phyloP scores from a whole-genome alignment of 1,140 invertebrate species.

The Elymnias hypermnestra region DNA sequence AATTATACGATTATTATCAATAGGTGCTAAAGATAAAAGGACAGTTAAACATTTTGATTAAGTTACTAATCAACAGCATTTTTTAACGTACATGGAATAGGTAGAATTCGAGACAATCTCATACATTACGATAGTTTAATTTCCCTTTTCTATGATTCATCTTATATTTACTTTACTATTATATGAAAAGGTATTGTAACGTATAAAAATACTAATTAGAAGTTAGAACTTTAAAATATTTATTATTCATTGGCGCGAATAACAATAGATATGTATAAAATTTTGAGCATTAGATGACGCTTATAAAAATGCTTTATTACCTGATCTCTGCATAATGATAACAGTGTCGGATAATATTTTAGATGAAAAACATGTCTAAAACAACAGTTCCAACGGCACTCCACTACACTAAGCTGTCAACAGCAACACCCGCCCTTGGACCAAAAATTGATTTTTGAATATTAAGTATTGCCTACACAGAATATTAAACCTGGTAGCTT shows the following conservation, averaged over 20 bases:
- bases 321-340: slow-evolving; percentile 74
- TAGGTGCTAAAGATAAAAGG: too few relatives aligned
- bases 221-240: slow-evolving; percentile 10
- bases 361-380: slow-evolving; percentile 64
- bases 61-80: too few relatives aligned
- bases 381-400: slow-evolving; percentile 48
- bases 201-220: slow-evolving; percentile 1
- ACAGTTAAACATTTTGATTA: too few relatives aligned
- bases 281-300: not conserved
- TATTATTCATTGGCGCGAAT: slow-evolving; percentile 47
- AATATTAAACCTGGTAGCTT: too few relatives aligned
- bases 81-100: too few relatives aligned
- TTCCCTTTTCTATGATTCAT: too few relatives aligned
- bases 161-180: not conserved
- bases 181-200: not conserved
- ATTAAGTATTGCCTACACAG: slow-evolving; percentile 35
- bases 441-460: slow-evolving; percentile 74
- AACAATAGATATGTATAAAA: not conserved
- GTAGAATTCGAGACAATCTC: too few relatives aligned
- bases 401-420: slow-evolving; percentile 66
- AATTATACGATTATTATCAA: too few relatives aligned
- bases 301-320: slow-evolving; percentile 35
- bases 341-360: slow-evolving; percentile 39
- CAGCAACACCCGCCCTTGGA: slow-evolving; percentile 62
- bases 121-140: too few relatives aligned